Base-by-base conservation (phyloP, 2,113 vertebrate species). In the Elephas maximus region DNA sequence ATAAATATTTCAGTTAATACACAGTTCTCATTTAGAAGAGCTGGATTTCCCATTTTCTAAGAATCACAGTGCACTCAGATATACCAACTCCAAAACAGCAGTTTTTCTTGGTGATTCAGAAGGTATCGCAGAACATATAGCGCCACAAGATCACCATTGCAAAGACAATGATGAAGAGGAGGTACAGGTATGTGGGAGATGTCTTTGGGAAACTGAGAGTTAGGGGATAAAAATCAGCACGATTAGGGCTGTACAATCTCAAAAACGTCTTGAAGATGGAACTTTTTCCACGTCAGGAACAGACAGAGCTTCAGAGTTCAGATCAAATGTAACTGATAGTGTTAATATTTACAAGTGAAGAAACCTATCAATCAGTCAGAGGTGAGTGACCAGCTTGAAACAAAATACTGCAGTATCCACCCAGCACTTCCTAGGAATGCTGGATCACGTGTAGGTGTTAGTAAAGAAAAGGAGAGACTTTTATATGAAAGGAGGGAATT, bases 61-160 rank as follows among this genome's bases (percentile, higher is more conserved):
- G 37, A 93, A 80, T 88, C n/a, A 79, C 4, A 63, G 18, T 45
- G 6, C 44, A 44, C 85, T 92, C 41, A 81, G 44, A 96, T 78
- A 69, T 33, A 63, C 69, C 24, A 83, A 60, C 48, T 92, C 57
- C 69, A 26, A 94, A 92, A 44, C 5, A 90, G 44, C n/a, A 65
- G 28, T 73, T 74, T 84, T 83, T 63, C 84, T n/a, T 73, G 44
- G 77, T 79, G 48, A 90, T 87, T 91, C 82, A 65, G 60, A 91
- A 83, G 82, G 71, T 10, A 69, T 26, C 44, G 53, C 69, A 89
- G 33, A 93, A 91, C n/a, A 20, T 51, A 11, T 26, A 62, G 90
- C 74, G 30, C n/a, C 5, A 30, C 10, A 74, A 33, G 23, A 44
- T 76, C 23, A 57, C 53, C 26, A 84, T 67, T 65, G 67, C 84